These are phyloP conservation scores for Cygnus atratus DNA, from an alignment of 2,113 vertebrate species.

Conservation along the genomic window DNA sequence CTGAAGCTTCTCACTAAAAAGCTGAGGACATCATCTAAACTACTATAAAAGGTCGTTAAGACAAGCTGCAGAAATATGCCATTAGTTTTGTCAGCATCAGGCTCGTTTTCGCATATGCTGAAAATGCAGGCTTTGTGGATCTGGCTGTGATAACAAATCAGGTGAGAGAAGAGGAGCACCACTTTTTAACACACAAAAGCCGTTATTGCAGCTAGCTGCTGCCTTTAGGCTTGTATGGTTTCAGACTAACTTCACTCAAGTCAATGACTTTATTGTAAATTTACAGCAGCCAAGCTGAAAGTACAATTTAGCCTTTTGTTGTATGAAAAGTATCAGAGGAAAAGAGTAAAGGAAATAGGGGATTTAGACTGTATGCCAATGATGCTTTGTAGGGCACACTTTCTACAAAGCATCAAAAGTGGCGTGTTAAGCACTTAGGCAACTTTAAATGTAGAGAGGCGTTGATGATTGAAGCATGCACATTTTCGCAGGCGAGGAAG, in stretches of 20 bases:
- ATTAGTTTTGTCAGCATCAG: background rate
- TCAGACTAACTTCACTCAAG: background rate
- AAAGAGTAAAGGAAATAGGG: background rate
- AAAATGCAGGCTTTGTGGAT: background rate
- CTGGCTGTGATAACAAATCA: background rate
- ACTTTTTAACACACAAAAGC: background rate
- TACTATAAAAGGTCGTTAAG: background rate
- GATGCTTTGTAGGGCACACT: background rate
- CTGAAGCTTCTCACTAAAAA: background rate
- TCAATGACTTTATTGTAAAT: background rate
- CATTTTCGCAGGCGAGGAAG: background rate
- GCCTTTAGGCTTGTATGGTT: background rate
- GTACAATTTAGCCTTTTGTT: background rate
- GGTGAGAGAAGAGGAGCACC: background rate
- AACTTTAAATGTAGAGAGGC: background rate
- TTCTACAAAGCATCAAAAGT: background rate
- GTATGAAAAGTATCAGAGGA: background rate
- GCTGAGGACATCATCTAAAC: background rate
- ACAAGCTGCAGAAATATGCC: background rate
- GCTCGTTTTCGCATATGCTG: background rate
- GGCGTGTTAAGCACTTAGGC: background rate
- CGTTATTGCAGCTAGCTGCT: background rate
- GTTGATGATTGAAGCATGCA: background rate
- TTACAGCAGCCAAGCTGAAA: background rate
- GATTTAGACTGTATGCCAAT: fast-evolving